These are phyloP conservation scores for Cephus runcator DNA, from an alignment of 2,888 invertebrate genomes.

Conservation along the genomic window DNA sequence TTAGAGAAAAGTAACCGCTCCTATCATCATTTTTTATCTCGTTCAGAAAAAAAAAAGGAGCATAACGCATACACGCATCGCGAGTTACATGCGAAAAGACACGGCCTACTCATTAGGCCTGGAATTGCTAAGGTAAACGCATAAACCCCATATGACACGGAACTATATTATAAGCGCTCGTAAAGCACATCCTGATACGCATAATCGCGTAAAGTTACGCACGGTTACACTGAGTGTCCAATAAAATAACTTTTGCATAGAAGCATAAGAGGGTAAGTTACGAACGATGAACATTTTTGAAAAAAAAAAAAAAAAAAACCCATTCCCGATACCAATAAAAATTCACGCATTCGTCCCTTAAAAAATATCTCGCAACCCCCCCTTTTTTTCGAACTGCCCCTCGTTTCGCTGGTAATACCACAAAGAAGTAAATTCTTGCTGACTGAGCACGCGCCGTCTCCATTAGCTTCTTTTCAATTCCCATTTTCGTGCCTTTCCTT, in stretches of 20 bases:
- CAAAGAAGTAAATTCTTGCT: background rate
- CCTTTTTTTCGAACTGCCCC: background rate
- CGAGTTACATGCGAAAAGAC: background rate
- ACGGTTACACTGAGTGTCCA: slow-evolving; percentile 34
- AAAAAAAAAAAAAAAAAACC: background rate
- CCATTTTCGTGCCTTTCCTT: background rate
- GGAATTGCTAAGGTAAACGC: slow-evolving; percentile 31
- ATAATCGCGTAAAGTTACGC: slow-evolving; percentile 48
- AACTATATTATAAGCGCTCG: slow-evolving; percentile 34
- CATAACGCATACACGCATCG: background rate
- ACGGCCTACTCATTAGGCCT: too few species aligned
- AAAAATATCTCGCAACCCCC: background rate
- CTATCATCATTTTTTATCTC: background rate
- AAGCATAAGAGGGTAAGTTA: background rate
- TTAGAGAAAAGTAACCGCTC: slow-evolving; percentile 1
- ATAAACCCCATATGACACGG: slow-evolving; percentile 34
- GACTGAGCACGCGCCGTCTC: background rate
- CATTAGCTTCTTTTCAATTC: background rate
- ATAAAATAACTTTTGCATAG: slow-evolving; percentile 22
- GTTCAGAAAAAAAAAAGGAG: background rate
- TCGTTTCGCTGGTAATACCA: too few species aligned
- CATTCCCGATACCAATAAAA: background rate
- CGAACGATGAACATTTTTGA: background rate
- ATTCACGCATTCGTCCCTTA: background rate
- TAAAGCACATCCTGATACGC: slow-evolving; percentile 43